phyloP scores from a whole-genome alignment of 2,888 invertebrate genomes.

The Criorhina ranunculi region DNA sequence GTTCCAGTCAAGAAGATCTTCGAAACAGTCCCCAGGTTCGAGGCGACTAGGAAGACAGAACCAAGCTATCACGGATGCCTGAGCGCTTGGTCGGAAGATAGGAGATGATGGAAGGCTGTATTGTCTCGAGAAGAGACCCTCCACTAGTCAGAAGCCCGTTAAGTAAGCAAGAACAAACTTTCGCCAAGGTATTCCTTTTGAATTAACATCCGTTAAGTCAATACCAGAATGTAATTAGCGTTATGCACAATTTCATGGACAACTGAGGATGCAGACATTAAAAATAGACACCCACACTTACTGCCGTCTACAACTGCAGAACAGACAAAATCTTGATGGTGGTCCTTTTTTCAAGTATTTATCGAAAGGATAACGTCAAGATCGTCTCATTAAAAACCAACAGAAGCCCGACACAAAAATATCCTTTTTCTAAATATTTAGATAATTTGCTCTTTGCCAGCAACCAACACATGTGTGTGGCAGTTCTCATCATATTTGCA shows the following conservation, averaged over 20 bases:
- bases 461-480: slow-evolving; percentile 31
- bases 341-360: slow-evolving; percentile 55
- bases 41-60: too few relatives aligned
- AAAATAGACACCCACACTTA: slow-evolving; percentile 17
- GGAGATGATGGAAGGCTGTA: too few relatives aligned
- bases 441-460: slow-evolving; percentile 13
- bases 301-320: slow-evolving; percentile 22
- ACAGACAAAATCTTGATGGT: slow-evolving; percentile 43
- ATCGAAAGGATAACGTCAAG: slow-evolving; percentile 50
- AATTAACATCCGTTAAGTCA: too few relatives aligned
- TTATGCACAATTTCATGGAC: slow-evolving; percentile 30
- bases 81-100: too few relatives aligned
- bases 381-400: slow-evolving; percentile 33
- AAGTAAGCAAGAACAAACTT: too few relatives aligned
- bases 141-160: too few relatives aligned
- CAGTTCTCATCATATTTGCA: slow-evolving; percentile 35
- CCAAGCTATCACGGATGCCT: too few relatives aligned
- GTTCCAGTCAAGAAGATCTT: too few relatives aligned
- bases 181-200: too few relatives aligned
- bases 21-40: too few relatives aligned
- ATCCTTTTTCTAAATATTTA: slow-evolving; percentile 67
- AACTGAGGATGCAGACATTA: slow-evolving; percentile 14
- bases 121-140: too few relatives aligned
- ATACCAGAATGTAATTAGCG: slow-evolving; percentile 17
- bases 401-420: slow-evolving; percentile 41